These are phyloP conservation scores for Gadopsis bispinosus DNA, from an alignment of 2,797 vertebrate species.

Conservation along the genomic window DNA sequence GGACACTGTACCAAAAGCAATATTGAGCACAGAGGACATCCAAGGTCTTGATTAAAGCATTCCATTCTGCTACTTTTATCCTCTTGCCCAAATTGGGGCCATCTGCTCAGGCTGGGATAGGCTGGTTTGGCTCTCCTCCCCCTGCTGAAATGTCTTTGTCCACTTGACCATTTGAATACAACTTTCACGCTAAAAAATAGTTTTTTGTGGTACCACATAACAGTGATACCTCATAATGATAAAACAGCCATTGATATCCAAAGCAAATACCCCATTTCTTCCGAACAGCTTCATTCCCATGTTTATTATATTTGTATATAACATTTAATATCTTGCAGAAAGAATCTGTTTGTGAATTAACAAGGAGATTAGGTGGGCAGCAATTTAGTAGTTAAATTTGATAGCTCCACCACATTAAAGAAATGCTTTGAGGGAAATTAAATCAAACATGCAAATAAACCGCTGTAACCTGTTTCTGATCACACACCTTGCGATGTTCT, in stretches of 20 bases:
- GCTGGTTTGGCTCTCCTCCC: conserved; percentile 16
- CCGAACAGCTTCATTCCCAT: neutral
- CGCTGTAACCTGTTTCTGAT: conserved; percentile 20
- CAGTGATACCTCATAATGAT: neutral
- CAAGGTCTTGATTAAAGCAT: conserved; percentile 85
- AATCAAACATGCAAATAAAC: conserved; percentile 12
- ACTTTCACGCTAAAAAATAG: conserved; percentile 2
- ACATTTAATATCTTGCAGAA: neutral
- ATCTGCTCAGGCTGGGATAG: conserved; percentile 58
- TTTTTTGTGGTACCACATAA: too few relatives aligned
- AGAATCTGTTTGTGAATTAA: neutral
- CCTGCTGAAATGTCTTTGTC: conserved; percentile 24
- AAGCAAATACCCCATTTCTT: conserved; percentile 12
- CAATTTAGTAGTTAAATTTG: neutral
- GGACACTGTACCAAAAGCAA: conserved; percentile 78
- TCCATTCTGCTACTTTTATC: conserved; percentile 81
- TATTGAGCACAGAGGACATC: conserved; percentile 70
- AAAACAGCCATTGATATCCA: neutral
- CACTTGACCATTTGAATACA: conserved; percentile 20
- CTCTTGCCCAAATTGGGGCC: conserved; percentile 68
- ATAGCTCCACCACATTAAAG: conserved; percentile 11
- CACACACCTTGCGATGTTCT: neutral
- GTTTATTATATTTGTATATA: neutral
- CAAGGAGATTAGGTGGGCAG: conserved; percentile 2
- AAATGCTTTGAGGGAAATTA: neutral